phyloP scores from a whole-genome alignment of 2,113 vertebrate genomes.

The Onychostruthus taczanowskii region DNA sequence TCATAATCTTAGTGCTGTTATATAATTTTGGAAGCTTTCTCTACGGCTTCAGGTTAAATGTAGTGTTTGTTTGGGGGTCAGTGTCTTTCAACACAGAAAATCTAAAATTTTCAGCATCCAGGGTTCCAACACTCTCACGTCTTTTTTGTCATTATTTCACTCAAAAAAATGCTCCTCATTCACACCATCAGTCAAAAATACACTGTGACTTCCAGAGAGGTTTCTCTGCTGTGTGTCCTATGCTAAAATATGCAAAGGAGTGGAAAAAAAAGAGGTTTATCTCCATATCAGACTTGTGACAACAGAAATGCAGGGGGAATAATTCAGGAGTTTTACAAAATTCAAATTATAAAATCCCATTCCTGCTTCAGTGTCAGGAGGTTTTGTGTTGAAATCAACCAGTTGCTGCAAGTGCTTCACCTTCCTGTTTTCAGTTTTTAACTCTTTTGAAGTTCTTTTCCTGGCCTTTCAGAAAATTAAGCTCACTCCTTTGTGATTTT shows the following conservation, averaged over 20 bases:
- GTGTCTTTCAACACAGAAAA: background rate
- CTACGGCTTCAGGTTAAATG: background rate
- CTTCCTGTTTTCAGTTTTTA: background rate
- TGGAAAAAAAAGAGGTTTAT: background rate
- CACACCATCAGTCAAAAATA: rapidly evolving
- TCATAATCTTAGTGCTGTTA: background rate
- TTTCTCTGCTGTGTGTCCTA: background rate
- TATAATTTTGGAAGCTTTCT: background rate
- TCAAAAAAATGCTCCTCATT: background rate
- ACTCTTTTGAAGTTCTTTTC: background rate
- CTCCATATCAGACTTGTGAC: background rate
- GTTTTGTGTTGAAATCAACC: background rate
- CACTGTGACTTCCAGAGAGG: rapidly evolving
- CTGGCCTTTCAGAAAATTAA: background rate
- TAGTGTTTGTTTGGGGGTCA: background rate
- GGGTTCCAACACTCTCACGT: background rate
- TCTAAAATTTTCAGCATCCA: background rate
- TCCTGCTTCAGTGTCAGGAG: background rate
- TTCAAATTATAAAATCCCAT: background rate
- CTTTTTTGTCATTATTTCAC: background rate
- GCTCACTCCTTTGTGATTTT: background rate
- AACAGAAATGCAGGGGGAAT: background rate
- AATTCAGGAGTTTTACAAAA: background rate
- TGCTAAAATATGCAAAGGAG: background rate
- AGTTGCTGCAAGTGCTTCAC: background rate